Evolutionary conservation across 2,113 vertebrate species (phyloP).

Genomic region (Misgurnus anguillicaudatus): DNA sequence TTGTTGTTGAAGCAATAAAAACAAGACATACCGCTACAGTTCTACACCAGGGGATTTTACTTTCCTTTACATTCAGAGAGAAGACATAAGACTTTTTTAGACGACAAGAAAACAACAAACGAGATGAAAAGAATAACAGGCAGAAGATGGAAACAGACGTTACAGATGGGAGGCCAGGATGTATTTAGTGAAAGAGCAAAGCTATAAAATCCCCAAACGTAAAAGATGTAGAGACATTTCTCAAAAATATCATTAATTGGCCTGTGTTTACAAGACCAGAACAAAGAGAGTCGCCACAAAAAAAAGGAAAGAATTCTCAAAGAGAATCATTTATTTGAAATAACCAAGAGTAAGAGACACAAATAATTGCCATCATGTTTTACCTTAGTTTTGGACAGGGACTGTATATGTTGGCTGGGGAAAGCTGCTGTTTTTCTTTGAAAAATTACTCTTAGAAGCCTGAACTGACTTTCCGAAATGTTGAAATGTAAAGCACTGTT

Average conservation of each 20-base stretch:
- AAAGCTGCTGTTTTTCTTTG: not conserved
- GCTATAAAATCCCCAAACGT: not conserved
- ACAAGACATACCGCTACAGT: not conserved
- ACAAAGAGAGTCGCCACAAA: not conserved
- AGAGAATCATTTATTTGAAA: conserved; percentile 8
- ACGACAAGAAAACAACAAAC: not conserved
- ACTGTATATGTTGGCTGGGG: not conserved
- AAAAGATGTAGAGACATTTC: conserved; percentile 7
- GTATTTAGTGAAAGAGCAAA: not conserved
- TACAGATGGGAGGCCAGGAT: not conserved
- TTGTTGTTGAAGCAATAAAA: not conserved
- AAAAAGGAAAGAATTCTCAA: not conserved
- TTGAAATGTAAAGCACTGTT: not conserved
- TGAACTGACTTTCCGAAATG: not conserved
- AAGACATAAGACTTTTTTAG: not conserved
- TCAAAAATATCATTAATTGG: conserved; percentile 10
- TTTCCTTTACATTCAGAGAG: not conserved
- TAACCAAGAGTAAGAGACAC: not conserved
- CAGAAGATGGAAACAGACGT: not conserved
- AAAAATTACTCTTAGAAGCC: not conserved
- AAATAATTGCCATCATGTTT: conserved; percentile 9
- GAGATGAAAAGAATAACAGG: not conserved
- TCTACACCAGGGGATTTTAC: not conserved
- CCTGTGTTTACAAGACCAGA: not conserved
- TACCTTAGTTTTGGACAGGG: conserved; percentile 6